Conservation (phyloP, 2,888 invertebrate genomes). For the Parnassius glacialis region DNA sequence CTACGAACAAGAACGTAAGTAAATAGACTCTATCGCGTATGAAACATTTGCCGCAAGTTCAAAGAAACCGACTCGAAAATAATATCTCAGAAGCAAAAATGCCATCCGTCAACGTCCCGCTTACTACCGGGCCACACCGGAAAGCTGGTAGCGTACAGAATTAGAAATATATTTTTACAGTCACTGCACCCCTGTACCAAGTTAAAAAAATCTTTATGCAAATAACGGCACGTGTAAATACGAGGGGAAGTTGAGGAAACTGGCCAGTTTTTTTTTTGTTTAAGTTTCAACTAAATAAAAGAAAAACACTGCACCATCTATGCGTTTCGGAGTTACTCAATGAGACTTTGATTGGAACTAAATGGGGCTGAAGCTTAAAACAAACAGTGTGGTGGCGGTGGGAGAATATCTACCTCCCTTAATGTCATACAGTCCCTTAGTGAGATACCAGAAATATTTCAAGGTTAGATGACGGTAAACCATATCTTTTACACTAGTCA, state of each 20-base stretch:
- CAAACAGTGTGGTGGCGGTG: no score
- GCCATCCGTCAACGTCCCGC: slow-evolving; percentile 69
- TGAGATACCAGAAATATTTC: no score
- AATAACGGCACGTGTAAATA: slow-evolving; percentile 78
- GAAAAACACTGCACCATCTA: slow-evolving; percentile 20
- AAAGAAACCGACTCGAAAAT: slow-evolving; percentile 47
- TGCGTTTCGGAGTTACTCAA: slow-evolving; percentile 18
- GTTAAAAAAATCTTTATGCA: slow-evolving; percentile 74
- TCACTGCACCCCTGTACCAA: slow-evolving; percentile 56
- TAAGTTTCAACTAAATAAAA: slow-evolving; percentile 18
- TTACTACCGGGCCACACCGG: slow-evolving; percentile 59
- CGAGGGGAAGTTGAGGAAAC: slow-evolving; percentile 58
- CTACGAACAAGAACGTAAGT: neutral
- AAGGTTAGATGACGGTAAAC: no score
- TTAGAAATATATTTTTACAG: slow-evolving; percentile 79
- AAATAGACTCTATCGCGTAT: slow-evolving; percentile 2
- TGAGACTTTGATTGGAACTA: slow-evolving; percentile 29
- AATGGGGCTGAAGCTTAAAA: slow-evolving; percentile 32
- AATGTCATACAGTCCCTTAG: no score
- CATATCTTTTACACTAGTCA: no score
- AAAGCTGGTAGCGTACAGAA: slow-evolving; percentile 68
- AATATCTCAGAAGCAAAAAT: slow-evolving; percentile 64
- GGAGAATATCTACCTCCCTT: no score
- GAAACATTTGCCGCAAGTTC: slow-evolving; percentile 31
- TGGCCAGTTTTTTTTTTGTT: slow-evolving; percentile 26